phyloP scores from a whole-genome alignment of 2,888 invertebrate genomes.

The Trissonchulus sp. region DNA sequence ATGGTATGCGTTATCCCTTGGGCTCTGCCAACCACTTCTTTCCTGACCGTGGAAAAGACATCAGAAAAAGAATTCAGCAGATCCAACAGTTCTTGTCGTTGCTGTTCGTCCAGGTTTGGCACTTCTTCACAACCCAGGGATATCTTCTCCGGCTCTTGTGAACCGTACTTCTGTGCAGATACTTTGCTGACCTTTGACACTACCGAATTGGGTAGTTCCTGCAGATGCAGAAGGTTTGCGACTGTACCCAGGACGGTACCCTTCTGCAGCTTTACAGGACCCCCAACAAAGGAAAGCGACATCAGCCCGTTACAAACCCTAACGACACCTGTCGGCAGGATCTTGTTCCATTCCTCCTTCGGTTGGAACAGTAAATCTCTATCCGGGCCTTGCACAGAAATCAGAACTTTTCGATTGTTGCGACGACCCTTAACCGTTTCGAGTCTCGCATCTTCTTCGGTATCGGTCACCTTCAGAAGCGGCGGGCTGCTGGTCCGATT shows the following conservation, averaged over 20 bases:
- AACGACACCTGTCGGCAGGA: slow-evolving; percentile 1
- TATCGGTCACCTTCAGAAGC: not conserved
- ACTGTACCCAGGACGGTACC: slow-evolving; percentile 4
- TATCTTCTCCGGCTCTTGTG: not conserved
- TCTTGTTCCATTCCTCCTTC: slow-evolving; percentile 1
- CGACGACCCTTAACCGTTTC: not conserved
- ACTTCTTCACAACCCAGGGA: not conserved
- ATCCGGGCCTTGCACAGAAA: not conserved
- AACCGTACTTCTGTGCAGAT: not conserved
- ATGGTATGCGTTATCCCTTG: slow-evolving; percentile 3
- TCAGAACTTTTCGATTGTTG: not conserved
- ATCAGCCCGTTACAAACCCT: slow-evolving; percentile 4
- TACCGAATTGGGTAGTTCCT: not conserved
- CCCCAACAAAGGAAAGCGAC: not conserved
- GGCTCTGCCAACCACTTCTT: not conserved
- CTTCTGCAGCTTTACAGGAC: not conserved
- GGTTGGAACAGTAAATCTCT: not conserved
- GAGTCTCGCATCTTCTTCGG: not conserved
- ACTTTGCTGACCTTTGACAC: slow-evolving; percentile 4
- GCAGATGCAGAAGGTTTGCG: slow-evolving; percentile 4
- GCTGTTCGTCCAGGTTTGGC: not conserved
- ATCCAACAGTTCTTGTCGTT: slow-evolving; percentile 1
- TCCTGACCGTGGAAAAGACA: not conserved
- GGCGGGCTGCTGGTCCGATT: not conserved
- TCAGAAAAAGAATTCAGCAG: not conserved